A percentile compares a stretch with the other conserved stretches of the same genome.
phyloP scores from a whole-genome alignment of 2,888 invertebrate species.

The Sarcophaga rosellei region DNA sequence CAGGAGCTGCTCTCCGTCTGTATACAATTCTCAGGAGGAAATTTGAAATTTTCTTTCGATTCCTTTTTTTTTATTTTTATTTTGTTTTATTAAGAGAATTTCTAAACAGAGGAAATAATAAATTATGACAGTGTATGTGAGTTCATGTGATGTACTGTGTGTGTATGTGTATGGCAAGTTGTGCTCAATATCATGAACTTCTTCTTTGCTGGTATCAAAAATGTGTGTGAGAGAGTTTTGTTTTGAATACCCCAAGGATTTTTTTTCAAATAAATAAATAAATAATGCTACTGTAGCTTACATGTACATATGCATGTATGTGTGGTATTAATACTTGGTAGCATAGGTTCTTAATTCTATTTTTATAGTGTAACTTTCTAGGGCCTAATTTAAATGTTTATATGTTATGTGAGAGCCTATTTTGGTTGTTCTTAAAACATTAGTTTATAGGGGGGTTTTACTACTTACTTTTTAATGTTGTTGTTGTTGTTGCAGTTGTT shows the following conservation, averaged over 20 bases:
- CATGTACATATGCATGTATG: too few species aligned
- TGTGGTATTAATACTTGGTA: neutral
- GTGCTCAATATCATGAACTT: neutral
- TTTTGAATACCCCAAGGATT: slow-evolving; percentile 52
- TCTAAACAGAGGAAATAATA: slow-evolving; percentile 32
- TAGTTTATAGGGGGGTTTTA: neutral
- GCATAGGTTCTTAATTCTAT: neutral
- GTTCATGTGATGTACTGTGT: neutral
- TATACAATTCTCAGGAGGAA: slow-evolving; percentile 41
- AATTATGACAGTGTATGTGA: slow-evolving; percentile 7
- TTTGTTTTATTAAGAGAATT: slow-evolving; percentile 1
- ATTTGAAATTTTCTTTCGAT: slow-evolving; percentile 21
- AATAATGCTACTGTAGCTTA: neutral
- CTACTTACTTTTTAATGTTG: neutral
- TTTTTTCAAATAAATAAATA: neutral
- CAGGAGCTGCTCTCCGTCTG: neutral
- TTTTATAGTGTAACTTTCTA: neutral
- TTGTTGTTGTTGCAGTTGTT: neutral
- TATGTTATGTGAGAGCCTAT: neutral
- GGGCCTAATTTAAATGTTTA: neutral
- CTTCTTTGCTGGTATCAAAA: neutral
- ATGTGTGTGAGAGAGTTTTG: neutral
- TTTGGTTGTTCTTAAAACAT: neutral
- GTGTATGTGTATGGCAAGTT: neutral
- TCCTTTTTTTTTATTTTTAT: too few species aligned